These are phyloP conservation scores for Pterocles burchelli DNA, from an alignment of 2,113 vertebrate species.

Conservation along the genomic window DNA sequence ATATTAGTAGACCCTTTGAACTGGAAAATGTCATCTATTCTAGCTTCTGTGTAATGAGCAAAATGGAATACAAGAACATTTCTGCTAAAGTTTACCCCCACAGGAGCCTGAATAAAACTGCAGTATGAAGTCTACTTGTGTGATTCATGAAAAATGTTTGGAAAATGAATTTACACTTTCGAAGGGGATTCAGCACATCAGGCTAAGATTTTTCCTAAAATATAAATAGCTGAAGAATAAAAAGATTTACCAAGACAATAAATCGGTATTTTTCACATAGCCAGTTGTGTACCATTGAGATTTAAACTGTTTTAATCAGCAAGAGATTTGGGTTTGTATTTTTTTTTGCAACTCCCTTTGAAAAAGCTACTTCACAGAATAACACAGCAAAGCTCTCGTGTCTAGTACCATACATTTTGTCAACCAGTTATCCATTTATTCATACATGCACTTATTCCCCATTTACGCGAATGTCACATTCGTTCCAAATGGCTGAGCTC, in stretches of 20 bases:
- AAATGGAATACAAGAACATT: background rate
- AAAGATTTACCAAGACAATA: background rate
- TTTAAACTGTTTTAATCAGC: background rate
- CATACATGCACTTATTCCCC: background rate
- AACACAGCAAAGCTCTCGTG: background rate
- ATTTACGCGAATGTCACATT: background rate
- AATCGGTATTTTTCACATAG: background rate
- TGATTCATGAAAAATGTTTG: background rate
- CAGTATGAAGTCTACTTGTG: background rate
- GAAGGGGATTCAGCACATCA: background rate
- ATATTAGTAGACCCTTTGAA: background rate
- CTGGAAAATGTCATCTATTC: slow-evolving; percentile 9
- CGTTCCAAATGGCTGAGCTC: background rate
- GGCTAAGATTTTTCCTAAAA: background rate
- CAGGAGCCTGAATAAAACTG: background rate
- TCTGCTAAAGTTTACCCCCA: background rate
- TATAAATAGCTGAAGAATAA: background rate
- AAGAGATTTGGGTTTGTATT: background rate
- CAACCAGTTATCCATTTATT: background rate
- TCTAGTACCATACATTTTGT: background rate
- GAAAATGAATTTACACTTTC: background rate
- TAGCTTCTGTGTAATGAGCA: background rate
- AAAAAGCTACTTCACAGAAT: background rate
- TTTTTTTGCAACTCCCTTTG: background rate
- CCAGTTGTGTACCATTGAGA: background rate